phyloP scores from a whole-genome alignment of 1,140 invertebrate species.

The Yoshiicerus persimilis region DNA sequence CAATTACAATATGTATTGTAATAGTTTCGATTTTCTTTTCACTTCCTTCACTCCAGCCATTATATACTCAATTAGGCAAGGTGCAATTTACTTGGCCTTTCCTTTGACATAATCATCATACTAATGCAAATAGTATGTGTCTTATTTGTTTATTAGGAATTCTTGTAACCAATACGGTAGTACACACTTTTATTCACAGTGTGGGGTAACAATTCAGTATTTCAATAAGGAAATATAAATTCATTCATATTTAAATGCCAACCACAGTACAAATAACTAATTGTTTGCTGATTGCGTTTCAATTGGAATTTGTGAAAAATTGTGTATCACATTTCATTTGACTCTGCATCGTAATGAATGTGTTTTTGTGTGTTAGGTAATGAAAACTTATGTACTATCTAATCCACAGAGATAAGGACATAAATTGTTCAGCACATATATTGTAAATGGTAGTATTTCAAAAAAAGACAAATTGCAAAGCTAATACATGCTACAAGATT shows the following conservation, averaged over 20 bases:
- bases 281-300: neutral
- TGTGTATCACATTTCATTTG: neutral
- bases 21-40: neutral
- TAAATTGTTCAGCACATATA: neutral
- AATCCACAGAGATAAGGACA: neutral
- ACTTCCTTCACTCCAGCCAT: neutral
- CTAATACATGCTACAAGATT: neutral
- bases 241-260: neutral
- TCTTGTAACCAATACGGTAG: neutral
- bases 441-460: too few species aligned
- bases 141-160: too few species aligned
- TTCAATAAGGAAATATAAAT: neutral
- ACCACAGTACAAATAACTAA: neutral
- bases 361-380: neutral
- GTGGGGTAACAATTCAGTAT: too few species aligned
- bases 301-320: neutral
- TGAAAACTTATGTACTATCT: neutral
- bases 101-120: neutral
- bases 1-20: neutral
- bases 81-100: neutral
- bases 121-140: too few species aligned
- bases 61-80: neutral
- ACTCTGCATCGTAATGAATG: neutral
- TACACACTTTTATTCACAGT: neutral
- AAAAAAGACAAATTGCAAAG: neutral